A percentile compares a stretch with the other conserved stretches of the same genome.
Evolutionary conservation across 2,888 invertebrate species (phyloP).

Genomic region (Eremobia ochroleuca): DNA sequence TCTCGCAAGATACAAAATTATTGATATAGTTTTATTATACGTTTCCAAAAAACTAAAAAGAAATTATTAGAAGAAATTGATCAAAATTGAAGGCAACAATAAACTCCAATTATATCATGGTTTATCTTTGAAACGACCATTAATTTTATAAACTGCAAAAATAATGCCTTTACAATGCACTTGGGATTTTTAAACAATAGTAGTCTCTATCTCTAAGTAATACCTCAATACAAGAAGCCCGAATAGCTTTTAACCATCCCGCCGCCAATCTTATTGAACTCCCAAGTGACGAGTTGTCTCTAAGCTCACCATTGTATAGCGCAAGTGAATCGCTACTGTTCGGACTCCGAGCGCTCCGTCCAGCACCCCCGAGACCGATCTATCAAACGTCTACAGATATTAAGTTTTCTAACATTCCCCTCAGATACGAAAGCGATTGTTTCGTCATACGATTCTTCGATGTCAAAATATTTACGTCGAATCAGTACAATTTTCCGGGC

Average conservation of each 20-base stretch:
- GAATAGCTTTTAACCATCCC: constrained; percentile 37
- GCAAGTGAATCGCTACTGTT: constrained; percentile 79
- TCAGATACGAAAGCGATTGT: constrained; percentile 86
- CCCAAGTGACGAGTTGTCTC: constrained; percentile 75
- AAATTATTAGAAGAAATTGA: too few relatives aligned
- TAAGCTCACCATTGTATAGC: constrained; percentile 73
- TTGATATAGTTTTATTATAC: neutral
- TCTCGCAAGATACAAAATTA: neutral
- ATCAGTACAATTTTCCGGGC: constrained; percentile 86
- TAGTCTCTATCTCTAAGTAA: constrained; percentile 17
- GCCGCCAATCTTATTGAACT: constrained; percentile 60
- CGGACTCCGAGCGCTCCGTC: constrained; percentile 59
- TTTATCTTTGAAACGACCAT: neutral
- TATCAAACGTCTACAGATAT: constrained; percentile 86
- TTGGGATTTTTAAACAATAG: constrained; percentile 30
- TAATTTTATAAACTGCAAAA: neutral
- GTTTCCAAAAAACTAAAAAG: neutral
- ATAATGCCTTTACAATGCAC: constrained; percentile 4
- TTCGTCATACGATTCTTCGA: constrained; percentile 87
- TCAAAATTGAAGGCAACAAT: neutral
- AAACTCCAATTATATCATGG: neutral
- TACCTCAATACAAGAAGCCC: constrained; percentile 21
- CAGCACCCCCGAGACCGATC: constrained; percentile 86
- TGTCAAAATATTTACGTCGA: constrained; percentile 90
- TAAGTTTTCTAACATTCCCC: constrained; percentile 83